Percentiles rank a stretch among this genome's conserved stretches.
These are phyloP conservation scores for Morpho helenor DNA, from an alignment of 2,888 invertebrate species.

Conservation along the genomic window DNA sequence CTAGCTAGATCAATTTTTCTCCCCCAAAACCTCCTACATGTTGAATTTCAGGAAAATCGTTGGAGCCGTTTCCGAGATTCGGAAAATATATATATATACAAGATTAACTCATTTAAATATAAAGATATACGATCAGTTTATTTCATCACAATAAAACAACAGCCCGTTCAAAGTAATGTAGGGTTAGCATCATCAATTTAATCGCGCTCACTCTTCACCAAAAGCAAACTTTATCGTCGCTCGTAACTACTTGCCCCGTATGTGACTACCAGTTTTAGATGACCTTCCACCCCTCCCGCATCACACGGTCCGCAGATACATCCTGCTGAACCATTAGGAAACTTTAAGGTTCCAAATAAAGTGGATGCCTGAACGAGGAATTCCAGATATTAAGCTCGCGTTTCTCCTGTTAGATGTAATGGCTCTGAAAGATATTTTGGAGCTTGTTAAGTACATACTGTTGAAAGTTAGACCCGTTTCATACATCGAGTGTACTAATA, in stretches of 20 bases:
- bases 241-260: conserved; percentile 64
- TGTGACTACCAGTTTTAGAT: conserved; percentile 42
- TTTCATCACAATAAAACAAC: conserved; percentile 22
- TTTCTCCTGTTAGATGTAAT: conserved; percentile 64
- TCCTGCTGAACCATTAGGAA: conserved; percentile 17
- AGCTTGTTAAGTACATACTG: conserved; percentile 31
- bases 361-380: conserved; percentile 53
- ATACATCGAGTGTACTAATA: conserved; percentile 1
- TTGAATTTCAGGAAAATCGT: too few relatives aligned
- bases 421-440: conserved; percentile 59
- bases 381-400: conserved; percentile 70
- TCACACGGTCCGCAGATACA: conserved; percentile 27
- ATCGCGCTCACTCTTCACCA: conserved; percentile 69
- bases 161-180: conserved; percentile 65
- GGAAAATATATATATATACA: too few relatives aligned
- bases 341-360: conserved; percentile 32
- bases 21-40: too few relatives aligned
- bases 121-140: not conserved
- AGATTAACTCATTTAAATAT: too few relatives aligned
- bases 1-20: too few relatives aligned
- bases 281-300: conserved; percentile 38
- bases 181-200: conserved; percentile 70
- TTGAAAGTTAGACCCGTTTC: conserved; percentile 20
- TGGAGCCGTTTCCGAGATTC: too few relatives aligned
- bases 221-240: conserved; percentile 70